Conservation (phyloP, 2,797 vertebrate species). For the Podargus strigoides region DNA sequence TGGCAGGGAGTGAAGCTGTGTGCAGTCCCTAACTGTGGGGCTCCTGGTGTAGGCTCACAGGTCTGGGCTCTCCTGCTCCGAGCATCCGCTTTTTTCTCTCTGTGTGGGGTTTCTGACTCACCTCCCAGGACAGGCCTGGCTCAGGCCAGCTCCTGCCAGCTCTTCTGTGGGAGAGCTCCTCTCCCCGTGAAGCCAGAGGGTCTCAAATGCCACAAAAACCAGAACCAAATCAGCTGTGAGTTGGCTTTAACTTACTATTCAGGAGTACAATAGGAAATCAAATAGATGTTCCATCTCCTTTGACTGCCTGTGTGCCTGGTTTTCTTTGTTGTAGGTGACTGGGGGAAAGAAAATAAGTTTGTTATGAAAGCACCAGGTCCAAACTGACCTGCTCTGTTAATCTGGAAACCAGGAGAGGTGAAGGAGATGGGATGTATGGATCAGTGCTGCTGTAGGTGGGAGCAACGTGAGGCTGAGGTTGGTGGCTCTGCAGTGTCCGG, state of each 20-base stretch:
- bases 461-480: neutral
- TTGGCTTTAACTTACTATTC: constrained; percentile 39
- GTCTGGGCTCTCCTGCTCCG: neutral
- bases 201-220: neutral
- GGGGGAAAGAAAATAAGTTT: constrained; percentile 31
- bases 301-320: neutral
- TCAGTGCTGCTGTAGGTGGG: neutral
- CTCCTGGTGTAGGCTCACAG: neutral
- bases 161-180: neutral
- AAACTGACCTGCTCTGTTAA: neutral
- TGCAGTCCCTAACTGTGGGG: neutral
- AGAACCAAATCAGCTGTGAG: constrained; percentile 44
- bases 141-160: neutral
- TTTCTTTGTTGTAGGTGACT: constrained; percentile 46
- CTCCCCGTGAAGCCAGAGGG: neutral
- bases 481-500: neutral
- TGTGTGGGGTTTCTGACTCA: neutral
- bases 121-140: neutral
- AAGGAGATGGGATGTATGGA: neutral
- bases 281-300: constrained; percentile 3
- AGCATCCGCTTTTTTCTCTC: neutral
- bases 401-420: neutral
- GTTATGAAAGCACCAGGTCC: constrained; percentile 47
- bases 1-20: neutral
- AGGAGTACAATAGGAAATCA: constrained; percentile 55